A percentile compares a stretch with the other conserved stretches of the same genome.
These are phyloP conservation scores for Ischnus inquisitorius DNA, from an alignment of 2,888 invertebrate species.

Conservation along the genomic window DNA sequence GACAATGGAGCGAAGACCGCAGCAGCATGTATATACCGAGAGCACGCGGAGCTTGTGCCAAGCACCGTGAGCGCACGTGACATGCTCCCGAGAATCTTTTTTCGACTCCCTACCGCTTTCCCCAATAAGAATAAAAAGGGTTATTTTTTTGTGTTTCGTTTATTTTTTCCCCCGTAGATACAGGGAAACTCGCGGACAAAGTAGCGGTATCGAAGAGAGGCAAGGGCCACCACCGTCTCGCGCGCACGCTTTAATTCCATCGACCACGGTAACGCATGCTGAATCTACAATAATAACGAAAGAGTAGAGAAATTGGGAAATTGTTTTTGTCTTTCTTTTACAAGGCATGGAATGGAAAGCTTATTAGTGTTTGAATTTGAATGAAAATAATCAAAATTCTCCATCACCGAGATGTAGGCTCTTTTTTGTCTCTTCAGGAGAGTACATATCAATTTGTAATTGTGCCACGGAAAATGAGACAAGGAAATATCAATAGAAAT, in stretches of 20 bases:
- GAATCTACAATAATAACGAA: constrained; percentile 85
- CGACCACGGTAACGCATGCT: constrained; percentile 85
- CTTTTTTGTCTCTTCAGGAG: not conserved
- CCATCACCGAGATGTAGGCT: not conserved
- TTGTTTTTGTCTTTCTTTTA: constrained; percentile 15
- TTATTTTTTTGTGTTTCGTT: constrained; percentile 32
- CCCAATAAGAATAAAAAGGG: constrained; percentile 55
- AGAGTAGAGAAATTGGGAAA: constrained; percentile 77
- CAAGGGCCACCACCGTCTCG: constrained; percentile 82
- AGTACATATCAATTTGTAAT: not conserved
- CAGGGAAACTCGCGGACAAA: constrained; percentile 66
- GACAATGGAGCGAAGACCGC: constrained; percentile 58
- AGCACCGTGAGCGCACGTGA: constrained; percentile 42
- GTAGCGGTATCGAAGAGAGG: constrained; percentile 66
- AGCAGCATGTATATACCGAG: constrained; percentile 15
- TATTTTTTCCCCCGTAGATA: constrained; percentile 54
- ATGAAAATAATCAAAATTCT: not conserved
- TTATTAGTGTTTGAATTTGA: constrained; percentile 8
- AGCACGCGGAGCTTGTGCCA: constrained; percentile 42
- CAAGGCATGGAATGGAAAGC: constrained; percentile 10
- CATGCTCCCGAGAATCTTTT: constrained; percentile 30
- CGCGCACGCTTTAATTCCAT: constrained; percentile 82
- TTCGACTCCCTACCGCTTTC: constrained; percentile 6
- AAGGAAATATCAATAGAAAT: constrained; percentile 19
- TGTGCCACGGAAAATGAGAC: not conserved